Conservation (phyloP, 2,888 invertebrate genomes). For the Aromia moschata region DNA sequence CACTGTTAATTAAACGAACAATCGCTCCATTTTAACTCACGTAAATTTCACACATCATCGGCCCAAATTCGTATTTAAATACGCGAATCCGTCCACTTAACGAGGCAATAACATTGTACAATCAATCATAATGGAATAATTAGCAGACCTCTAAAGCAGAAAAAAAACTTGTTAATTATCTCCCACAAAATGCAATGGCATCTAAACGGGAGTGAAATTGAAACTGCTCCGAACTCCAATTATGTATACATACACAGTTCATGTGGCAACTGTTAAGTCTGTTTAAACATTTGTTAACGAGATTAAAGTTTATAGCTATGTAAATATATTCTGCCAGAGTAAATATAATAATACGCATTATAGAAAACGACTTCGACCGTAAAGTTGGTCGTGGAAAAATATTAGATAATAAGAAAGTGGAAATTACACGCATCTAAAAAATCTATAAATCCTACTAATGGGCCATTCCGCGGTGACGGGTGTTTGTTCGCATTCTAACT, state of each 20-base stretch:
- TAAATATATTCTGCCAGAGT: conserved; percentile 7
- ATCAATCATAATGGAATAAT: not conserved
- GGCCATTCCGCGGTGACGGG: too few relatives aligned
- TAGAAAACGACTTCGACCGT: not conserved
- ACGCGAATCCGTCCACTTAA: not conserved
- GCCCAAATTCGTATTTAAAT: not conserved
- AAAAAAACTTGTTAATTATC: not conserved
- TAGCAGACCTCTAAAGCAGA: not conserved
- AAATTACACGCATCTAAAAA: too few relatives aligned
- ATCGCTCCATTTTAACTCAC: not conserved
- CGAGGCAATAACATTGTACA: not conserved
- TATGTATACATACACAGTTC: conserved; percentile 8
- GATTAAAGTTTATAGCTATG: conserved; percentile 17
- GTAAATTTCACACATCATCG: not conserved
- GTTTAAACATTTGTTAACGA: conserved; percentile 19
- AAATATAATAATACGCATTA: conserved; percentile 6
- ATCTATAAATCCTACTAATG: too few relatives aligned
- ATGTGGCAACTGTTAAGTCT: conserved; percentile 11
- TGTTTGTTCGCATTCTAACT: too few relatives aligned
- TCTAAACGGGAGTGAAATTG: conserved; percentile 11
- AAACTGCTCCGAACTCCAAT: not conserved
- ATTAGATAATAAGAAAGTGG: too few relatives aligned
- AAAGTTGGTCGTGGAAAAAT: not conserved
- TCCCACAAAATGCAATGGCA: not conserved
- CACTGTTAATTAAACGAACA: not conserved